Percentiles rank a stretch among this genome's conserved stretches.
These are phyloP conservation scores for Phainopepla nitens DNA, from an alignment of 2,113 vertebrate species.

Conservation along the genomic window DNA sequence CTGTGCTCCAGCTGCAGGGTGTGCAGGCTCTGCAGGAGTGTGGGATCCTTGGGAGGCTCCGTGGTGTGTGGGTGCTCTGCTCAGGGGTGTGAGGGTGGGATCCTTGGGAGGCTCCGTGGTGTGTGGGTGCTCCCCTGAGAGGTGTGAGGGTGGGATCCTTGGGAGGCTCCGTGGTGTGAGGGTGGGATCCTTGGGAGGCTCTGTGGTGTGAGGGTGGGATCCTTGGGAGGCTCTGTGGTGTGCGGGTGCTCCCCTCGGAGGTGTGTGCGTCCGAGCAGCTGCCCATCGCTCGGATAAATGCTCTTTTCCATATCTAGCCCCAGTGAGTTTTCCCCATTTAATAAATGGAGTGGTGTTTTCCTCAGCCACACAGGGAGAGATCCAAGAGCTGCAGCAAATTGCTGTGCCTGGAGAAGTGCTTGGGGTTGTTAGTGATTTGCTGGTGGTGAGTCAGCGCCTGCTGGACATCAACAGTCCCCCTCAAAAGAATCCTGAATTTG, in stretches of 20 bases:
- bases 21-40: accelerated
- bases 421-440: accelerated
- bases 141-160: accelerated
- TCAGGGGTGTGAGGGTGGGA: accelerated
- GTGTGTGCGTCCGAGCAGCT: background rate
- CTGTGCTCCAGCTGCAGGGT: accelerated
- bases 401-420: background rate
- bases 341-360: background rate
- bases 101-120: accelerated
- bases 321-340: accelerated
- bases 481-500: background rate
- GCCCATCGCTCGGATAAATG: background rate
- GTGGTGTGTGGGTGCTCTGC: too few relatives aligned
- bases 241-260: background rate
- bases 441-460: background rate
- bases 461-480: background rate
- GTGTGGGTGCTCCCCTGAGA: background rate
- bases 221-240: background rate
- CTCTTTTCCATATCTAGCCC: background rate
- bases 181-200: too few relatives aligned
- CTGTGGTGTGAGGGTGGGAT: accelerated
- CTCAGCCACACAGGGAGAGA: background rate
- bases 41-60: accelerated
- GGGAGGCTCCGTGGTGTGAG: background rate
- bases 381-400: background rate